These are phyloP conservation scores for Periplaneta americana DNA, from an alignment of 1,140 invertebrate genomes.

Conservation along the genomic window DNA sequence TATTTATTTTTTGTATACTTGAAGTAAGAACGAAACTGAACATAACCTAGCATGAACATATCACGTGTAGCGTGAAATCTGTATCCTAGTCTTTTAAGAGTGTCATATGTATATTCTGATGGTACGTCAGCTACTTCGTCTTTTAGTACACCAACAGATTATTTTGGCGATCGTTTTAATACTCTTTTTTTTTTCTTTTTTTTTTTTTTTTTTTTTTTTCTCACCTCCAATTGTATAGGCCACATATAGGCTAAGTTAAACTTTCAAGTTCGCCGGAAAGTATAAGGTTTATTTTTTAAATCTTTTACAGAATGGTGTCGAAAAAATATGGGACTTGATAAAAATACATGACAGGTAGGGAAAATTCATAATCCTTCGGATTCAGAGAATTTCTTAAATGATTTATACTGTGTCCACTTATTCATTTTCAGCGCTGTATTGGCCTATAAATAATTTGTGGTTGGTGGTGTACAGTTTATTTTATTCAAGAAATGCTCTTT, in stretches of 20 bases:
- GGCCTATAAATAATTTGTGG: too few relatives aligned
- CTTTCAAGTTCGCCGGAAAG: not conserved
- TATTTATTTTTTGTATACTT: not conserved
- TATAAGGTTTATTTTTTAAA: not conserved
- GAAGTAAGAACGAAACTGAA: not conserved
- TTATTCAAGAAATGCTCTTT: too few relatives aligned
- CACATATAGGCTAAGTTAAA: not conserved
- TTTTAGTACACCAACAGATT: not conserved
- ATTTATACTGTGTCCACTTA: too few relatives aligned
- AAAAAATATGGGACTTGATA: slow-evolving; percentile 1
- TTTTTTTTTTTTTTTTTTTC: not conserved
- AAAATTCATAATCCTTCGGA: not conserved
- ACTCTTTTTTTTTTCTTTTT: not conserved
- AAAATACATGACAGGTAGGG: slow-evolving; percentile 8
- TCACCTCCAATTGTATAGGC: not conserved
- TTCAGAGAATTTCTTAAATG: not conserved
- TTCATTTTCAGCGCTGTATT: too few relatives aligned
- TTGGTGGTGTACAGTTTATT: too few relatives aligned
- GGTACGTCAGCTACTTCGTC: not conserved
- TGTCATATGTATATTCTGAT: not conserved
- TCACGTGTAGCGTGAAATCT: too few relatives aligned
- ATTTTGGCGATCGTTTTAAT: not conserved
- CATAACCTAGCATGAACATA: not conserved
- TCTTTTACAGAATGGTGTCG: not conserved
- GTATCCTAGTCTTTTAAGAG: too few relatives aligned